Conservation (phyloP, 2,113 vertebrate species). For the Macrotus californicus region DNA sequence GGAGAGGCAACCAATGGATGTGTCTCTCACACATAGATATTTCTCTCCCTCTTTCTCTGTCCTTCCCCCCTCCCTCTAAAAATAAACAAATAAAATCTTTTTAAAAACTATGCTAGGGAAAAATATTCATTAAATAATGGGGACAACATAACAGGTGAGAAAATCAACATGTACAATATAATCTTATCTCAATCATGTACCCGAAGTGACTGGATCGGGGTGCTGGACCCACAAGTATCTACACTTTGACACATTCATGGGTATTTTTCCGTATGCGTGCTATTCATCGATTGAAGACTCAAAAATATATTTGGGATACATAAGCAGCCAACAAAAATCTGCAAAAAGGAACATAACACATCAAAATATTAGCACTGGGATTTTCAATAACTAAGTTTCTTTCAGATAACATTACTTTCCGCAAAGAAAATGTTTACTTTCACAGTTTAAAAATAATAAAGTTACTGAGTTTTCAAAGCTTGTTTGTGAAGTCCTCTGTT, state of each 20-base stretch:
- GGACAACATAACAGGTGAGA: neutral
- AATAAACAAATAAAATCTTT: too few relatives aligned
- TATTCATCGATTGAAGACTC: neutral
- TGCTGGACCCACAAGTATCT: neutral
- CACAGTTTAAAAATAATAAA: neutral
- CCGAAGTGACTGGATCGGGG: neutral
- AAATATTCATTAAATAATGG: neutral
- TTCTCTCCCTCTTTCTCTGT: too few relatives aligned
- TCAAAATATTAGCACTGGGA: neutral
- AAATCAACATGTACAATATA: neutral
- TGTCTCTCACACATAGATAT: too few relatives aligned
- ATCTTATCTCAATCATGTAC: neutral
- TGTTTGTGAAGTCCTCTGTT: neutral
- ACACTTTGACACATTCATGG: neutral
- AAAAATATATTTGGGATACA: neutral
- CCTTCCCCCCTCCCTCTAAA: too few relatives aligned
- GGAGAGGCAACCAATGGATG: too few relatives aligned
- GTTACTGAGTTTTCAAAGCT: neutral
- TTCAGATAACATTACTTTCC: neutral
- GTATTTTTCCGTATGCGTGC: neutral
- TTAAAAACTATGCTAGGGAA: neutral
- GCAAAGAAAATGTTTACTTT: neutral
- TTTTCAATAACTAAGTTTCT: neutral
- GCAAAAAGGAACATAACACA: neutral
- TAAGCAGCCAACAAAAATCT: neutral